Evolutionary conservation across 2,113 vertebrate genomes (phyloP).

Genomic region (Oryzias curvinotus): DNA sequence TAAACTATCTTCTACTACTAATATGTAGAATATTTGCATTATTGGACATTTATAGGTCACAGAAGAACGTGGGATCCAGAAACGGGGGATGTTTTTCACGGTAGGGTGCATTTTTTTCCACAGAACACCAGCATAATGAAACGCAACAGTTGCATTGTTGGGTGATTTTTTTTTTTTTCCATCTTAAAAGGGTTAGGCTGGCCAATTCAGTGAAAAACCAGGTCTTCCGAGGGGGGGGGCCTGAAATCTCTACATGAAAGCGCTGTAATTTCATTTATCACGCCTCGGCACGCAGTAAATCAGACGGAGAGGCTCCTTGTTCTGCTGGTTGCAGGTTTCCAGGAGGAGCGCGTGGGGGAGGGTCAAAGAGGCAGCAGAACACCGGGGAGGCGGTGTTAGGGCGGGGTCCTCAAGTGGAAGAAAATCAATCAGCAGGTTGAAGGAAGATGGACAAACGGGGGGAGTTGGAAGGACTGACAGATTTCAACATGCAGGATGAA

Average conservation of each 20-base stretch:
- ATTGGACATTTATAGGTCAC: too few species aligned
- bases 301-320: constrained; percentile 50
- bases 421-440: constrained; percentile 32
- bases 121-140: too few species aligned
- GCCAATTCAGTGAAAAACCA: constrained; percentile 30
- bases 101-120: too few species aligned
- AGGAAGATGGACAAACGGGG: constrained; percentile 22
- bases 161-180: too few species aligned
- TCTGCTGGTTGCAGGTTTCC: constrained; percentile 23
- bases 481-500: constrained; percentile 16
- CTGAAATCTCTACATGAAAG: constrained; percentile 48
- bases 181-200: not conserved
- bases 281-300: constrained; percentile 55
- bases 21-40: too few species aligned
- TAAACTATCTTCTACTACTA: too few species aligned
- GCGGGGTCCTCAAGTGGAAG: constrained; percentile 44
- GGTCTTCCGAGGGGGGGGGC: constrained; percentile 18
- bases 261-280: constrained; percentile 63
- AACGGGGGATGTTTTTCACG: too few species aligned
- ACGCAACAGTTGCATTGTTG: too few species aligned
- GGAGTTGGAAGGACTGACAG: constrained; percentile 22
- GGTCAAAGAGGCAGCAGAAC: constrained; percentile 19
- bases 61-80: too few species aligned
- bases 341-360: not conserved
- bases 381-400: constrained; percentile 17